These are phyloP conservation scores for Falco novaeseelandiae DNA, from an alignment of 2,797 vertebrate species.

Conservation along the genomic window DNA sequence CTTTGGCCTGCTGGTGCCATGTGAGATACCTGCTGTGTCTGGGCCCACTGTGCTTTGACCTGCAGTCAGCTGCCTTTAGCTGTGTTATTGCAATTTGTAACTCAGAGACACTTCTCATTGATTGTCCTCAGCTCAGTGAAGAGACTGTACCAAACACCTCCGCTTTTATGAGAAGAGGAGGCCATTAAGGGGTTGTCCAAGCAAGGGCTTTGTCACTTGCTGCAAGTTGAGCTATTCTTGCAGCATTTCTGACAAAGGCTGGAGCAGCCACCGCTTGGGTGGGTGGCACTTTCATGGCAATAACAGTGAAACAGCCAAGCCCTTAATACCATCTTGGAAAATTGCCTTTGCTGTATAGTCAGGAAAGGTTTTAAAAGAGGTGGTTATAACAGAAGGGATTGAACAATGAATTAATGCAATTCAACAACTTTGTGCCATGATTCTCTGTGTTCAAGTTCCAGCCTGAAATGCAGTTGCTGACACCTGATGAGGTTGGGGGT, in stretches of 20 bases:
- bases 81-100: not conserved
- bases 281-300: not conserved
- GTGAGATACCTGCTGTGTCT: not conserved
- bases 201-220: not conserved
- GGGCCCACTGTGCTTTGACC: not conserved
- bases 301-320: not conserved
- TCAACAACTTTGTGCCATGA: not conserved
- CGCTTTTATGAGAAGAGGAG: not conserved
- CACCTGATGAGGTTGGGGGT: not conserved
- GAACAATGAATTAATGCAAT: not conserved
- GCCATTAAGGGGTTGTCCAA: not conserved
- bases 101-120: not conserved
- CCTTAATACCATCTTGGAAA: not conserved
- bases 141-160: not conserved
- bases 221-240: not conserved
- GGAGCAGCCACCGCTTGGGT: not conserved
- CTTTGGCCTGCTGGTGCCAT: rapidly evolving
- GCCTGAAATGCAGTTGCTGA: not conserved
- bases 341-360: not conserved
- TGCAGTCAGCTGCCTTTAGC: not conserved
- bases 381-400: not conserved
- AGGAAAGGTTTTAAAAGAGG: not conserved
- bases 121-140: not conserved
- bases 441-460: not conserved
- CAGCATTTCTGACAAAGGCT: not conserved